Evolutionary conservation across 2,888 invertebrate genomes (phyloP), one percentile per base, ranked within the genome.

Genomic region (Hofmannophila pseudospretella): DNA sequence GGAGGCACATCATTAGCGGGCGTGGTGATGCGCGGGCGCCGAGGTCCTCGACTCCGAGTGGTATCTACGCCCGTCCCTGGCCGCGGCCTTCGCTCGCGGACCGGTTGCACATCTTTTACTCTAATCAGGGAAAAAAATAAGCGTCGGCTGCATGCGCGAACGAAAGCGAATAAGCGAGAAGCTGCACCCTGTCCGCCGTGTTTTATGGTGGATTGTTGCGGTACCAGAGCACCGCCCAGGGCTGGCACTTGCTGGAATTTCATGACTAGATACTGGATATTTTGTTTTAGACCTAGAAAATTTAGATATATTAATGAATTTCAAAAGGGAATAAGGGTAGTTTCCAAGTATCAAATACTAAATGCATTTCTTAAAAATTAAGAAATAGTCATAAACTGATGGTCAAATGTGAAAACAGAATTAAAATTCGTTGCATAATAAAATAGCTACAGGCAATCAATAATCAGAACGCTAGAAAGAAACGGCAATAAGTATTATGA

Each of bases 51-150:
- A 51, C 60, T 55, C 52, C 46, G 39, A 34, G 35, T 37, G 30
- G 43, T 33, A 42, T 51, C 56, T 32, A 43, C 61, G 57, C 59
- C 67, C 72, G 69, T 62, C 71, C 70, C 75, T 67, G 67, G 67
- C 61, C 64, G 67, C 78, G 82, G 72, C 82, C 84, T 85, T 82
- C 80, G 77, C 66, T 50, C 61, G 61, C 54, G 65, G 72, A 86
- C 85, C 84, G 84, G 84, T 86, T 81, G 77, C 62, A 72, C 82
- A 77, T 84, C 81, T 81, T 78, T 77, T 78, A 73, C 81, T 82
- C 80, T 81, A 84, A 85, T 84, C 85, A 79, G 69, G 67, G 69
- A 55, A 71, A 77, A 82, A 82, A 82, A 76, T 68, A 73, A 72
- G 58, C 68, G 62, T 57, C 54, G 67, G 64, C 58, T 63, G 67